A percentile compares a stretch with the other conserved stretches of the same genome.
Evolutionary conservation across 2,797 vertebrate genomes (phyloP).

Genomic region (Balearica regulorum): DNA sequence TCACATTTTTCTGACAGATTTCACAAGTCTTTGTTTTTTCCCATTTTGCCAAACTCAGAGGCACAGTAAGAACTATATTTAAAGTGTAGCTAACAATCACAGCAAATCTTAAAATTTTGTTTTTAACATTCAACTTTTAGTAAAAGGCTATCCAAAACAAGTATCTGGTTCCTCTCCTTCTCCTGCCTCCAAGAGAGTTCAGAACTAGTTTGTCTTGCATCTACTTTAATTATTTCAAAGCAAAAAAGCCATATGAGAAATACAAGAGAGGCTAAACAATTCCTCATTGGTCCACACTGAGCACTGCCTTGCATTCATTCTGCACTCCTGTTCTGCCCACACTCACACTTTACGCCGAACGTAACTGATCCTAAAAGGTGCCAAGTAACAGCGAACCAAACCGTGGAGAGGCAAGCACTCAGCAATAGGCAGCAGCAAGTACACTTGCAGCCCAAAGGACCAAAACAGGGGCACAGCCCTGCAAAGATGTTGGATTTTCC

Average conservation of each 20-base stretch:
- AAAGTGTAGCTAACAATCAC: neutral
- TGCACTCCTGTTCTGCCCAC: neutral
- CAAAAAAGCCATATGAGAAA: neutral
- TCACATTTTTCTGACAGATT: constrained; percentile 17
- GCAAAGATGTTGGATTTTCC: neutral
- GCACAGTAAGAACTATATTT: constrained; percentile 16
- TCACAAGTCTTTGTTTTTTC: constrained; percentile 29
- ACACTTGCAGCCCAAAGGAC: neutral
- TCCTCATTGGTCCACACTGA: neutral
- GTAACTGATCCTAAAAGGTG: neutral
- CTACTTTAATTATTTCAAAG: neutral
- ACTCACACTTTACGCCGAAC: neutral
- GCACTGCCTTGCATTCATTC: neutral
- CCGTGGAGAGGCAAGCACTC: neutral
- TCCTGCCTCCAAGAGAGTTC: neutral
- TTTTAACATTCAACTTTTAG: neutral
- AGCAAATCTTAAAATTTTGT: neutral
- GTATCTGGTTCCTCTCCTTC: neutral
- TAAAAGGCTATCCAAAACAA: neutral
- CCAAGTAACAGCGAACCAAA: neutral
- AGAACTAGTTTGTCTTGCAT: constrained; percentile 4
- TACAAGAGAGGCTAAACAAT: neutral
- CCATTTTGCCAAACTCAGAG: constrained; percentile 16
- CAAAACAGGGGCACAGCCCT: neutral
- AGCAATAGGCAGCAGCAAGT: neutral